Base-by-base conservation (phyloP, 2,888 invertebrate species). In the Trissonchulus sp. region DNA sequence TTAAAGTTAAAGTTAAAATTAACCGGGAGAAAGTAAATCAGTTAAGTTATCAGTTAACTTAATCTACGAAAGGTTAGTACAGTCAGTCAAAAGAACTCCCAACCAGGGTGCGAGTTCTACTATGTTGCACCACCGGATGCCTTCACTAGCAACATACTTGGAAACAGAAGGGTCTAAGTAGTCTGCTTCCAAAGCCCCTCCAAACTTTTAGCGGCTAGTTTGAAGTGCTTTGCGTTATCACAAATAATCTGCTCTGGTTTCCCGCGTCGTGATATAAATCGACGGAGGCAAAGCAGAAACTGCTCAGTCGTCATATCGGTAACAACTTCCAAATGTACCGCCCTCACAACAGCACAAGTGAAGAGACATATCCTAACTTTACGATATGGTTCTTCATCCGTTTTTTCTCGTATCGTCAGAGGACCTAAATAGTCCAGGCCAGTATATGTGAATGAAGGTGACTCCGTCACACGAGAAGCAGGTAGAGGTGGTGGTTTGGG, bases 171-270 rank as follows among this genome's bases (percentile, higher is more conserved):
- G n/a, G n/a, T n/a, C n/a, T n/a, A n/a, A n/a, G n/a, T n/a, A 68
- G 23, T 8, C 28, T 33, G 1, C 1, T 72, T 18, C 77, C 78
- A 78, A 35, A 77, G 75, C 1, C 69, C 28, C 1, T 72, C 8
- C 2, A 80, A 60, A 23, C 87, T 82, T 77, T 83, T 85, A 1
- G 78, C 77, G 0, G 82, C 78, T 0, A 85, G 82, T 0, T 81
- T 78, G 77, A 87, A 86, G 76, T 85, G 85, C 0, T 82, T 82
- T 0, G 84, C 84, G 75, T 86, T 86, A 74, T 87, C 86, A 34
- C 80, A 81, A 72, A 81, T 84, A 0, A 85, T 80, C 2, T 80
- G 78, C 8, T 69, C 77, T 0, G 83, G 83, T 36, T 81, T 75
- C 2, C 85, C 83, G 34, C 82, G 76, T 65, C 83, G 74, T 0